phyloP scores from a whole-genome alignment of 2,888 invertebrate genomes.

The Drosophila tanythrix region DNA sequence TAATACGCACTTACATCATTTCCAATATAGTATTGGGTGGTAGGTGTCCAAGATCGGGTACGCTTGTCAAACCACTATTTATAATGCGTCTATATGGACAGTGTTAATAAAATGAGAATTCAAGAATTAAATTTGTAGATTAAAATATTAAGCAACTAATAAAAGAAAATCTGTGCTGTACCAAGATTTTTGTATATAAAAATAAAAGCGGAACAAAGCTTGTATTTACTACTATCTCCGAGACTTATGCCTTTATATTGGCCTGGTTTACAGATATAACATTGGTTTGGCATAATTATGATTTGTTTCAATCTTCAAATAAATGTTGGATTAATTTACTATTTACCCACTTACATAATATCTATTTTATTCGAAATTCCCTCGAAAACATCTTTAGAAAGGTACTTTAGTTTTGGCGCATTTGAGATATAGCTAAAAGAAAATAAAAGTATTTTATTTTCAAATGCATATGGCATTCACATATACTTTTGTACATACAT shows the following conservation, averaged over 20 bases:
- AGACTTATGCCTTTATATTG: background rate
- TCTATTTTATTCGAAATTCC: slow-evolving; percentile 85
- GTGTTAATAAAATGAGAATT: background rate
- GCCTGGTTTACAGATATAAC: background rate
- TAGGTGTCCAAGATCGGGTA: slow-evolving; percentile 88
- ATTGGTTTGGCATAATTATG: background rate
- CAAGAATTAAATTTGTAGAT: background rate
- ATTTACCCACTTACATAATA: slow-evolving; percentile 86
- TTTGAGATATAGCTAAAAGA: slow-evolving; percentile 88
- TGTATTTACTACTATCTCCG: background rate
- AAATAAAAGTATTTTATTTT: background rate
- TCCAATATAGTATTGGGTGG: slow-evolving; percentile 87
- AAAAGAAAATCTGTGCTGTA: background rate
- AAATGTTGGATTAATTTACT: background rate
- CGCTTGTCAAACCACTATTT: slow-evolving; percentile 88
- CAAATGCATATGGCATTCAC: slow-evolving; percentile 5
- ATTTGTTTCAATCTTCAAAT: background rate
- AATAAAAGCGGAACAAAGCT: background rate
- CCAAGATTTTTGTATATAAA: background rate
- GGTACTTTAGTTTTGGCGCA: slow-evolving; percentile 87
- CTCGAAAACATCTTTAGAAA: slow-evolving; percentile 83
- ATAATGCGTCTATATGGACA: slow-evolving; percentile 88
- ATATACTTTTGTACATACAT: slow-evolving; percentile 61
- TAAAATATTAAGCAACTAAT: background rate
- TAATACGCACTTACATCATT: slow-evolving; percentile 88